These are phyloP conservation scores for Xerus inauris DNA, from an alignment of 2,113 vertebrate genomes.

Conservation along the genomic window DNA sequence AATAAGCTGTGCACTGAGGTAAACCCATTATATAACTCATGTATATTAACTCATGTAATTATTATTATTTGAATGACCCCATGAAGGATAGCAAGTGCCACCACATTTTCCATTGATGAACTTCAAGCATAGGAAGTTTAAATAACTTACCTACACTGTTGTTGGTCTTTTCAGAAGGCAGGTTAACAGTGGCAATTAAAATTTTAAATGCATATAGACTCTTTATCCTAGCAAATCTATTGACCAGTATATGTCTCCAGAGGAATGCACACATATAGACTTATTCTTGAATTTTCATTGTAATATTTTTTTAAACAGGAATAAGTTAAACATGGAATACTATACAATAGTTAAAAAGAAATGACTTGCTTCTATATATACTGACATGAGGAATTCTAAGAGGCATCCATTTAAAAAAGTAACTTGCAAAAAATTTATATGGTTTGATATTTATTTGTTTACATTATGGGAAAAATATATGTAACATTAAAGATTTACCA, in stretches of 20 bases:
- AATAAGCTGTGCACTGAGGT: background rate
- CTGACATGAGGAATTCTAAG: background rate
- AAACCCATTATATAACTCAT: background rate
- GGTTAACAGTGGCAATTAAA: background rate
- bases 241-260: background rate
- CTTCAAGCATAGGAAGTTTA: background rate
- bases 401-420: too few species aligned
- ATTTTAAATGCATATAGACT: background rate
- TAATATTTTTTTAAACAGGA: background rate
- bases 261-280: background rate
- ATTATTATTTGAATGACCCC: background rate
- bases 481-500: background rate
- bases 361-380: background rate
- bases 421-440: too few species aligned
- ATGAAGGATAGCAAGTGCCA: background rate
- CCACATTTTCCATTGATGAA: background rate
- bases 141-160: background rate
- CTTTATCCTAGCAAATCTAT: background rate
- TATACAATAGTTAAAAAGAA: background rate
- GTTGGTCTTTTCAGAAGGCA: background rate
- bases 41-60: background rate
- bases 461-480: background rate
- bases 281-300: background rate
- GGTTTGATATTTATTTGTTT: background rate
- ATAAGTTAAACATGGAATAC: background rate